Base-by-base conservation (phyloP, 2,113 vertebrate species). In the Anhinga anhinga region DNA sequence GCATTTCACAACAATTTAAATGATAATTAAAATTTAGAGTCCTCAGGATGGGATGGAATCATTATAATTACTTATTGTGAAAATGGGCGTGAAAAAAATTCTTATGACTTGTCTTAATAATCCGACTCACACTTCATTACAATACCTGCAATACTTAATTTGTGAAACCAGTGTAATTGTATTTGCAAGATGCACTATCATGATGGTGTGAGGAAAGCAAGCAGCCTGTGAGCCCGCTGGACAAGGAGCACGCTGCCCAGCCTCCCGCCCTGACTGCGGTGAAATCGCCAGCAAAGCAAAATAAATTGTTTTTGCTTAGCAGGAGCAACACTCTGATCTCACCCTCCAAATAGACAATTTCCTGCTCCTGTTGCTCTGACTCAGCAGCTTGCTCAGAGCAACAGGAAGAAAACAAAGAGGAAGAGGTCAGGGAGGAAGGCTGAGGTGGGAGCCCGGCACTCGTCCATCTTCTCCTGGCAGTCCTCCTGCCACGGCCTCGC, bases 281-380 rank as follows among this genome's bases (percentile, higher is more conserved):
- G 40, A 74, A 97, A 95, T 44, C 0, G 10, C 91, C 89, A 90
- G 87, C 86, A 58, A 94, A 95, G 91, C 95, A 80, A 93, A 95
- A 95, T 44, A 82, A 89, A 79, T 58, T 29, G 78, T 70, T 87
- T 86, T 59, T 82, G 88, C 91, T 87, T 82, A 94, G 88, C 91
- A 90, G 94, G 74, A 94, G n/a, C 61, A 53, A 30, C 66, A 40
- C 70, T 77, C 88, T 92, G 88, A 95, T 79, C 88, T 95, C 86
- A 82, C 45, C 42, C 53, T 82, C 70, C 42, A 58, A 82, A 84
- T 4, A 89, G 52, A 76, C 83, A 93, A 89, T 87, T 95, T 97
- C 96, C 94, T 95, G 89, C 86, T 95, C 86, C 86, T 34, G 61
- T 70, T 91, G 91, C 66, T 97, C 91, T 95, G 92, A 94, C 81